Base-by-base conservation (phyloP, 2,113 vertebrate species). In the Poecile atricapillus region DNA sequence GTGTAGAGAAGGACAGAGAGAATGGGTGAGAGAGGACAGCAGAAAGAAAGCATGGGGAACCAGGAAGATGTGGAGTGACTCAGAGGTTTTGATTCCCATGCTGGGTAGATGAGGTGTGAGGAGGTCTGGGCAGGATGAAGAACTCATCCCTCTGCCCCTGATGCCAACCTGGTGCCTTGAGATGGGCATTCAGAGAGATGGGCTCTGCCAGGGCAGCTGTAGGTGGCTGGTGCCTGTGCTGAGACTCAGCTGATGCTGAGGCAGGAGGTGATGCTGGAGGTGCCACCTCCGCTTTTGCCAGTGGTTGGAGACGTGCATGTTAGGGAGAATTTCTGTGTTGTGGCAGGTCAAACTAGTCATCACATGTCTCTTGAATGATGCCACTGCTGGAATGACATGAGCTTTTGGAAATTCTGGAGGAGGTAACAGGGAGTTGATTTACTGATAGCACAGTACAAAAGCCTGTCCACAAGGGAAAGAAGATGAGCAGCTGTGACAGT, bases 151-250 rank as follows among this genome's bases (percentile, higher is more conserved):
- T 47, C 33, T 53, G 49, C 7, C 27, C 67, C 24, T 71, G 27
- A 39, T 3, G 12, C 58, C 56, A 95, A 95, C 97, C 95, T 97
- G 83, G 44, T 22, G 76, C 89, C 22, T 43, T 83, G 46, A 97
- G 85, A 73, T 47, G 80, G 74, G 31, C 13, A 7, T 87, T 95
- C 68, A 69, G 60, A 33, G 18, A 15, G 15, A 96, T 70, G 35
- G 97, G 96, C 78, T 97, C 76, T 50, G 98, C 99, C 98, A 47
- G 81, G 97, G 91, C 99, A 99, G 91, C 82, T 98, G 71, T 98
- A 97, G 41, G 89, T 96, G 35, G 98, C 98, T 11, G 98, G 98
- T 19, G 96, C 85, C 31, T 80, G 39, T 0, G 70, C 81, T 6
- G 73, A 90, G 58, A 97, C 70, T 5, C 94, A 94, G n/a, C 68